Evolutionary conservation across 2,797 vertebrate genomes (phyloP), one percentile per base, ranked within the genome.

Genomic region (Dallia pectoralis): DNA sequence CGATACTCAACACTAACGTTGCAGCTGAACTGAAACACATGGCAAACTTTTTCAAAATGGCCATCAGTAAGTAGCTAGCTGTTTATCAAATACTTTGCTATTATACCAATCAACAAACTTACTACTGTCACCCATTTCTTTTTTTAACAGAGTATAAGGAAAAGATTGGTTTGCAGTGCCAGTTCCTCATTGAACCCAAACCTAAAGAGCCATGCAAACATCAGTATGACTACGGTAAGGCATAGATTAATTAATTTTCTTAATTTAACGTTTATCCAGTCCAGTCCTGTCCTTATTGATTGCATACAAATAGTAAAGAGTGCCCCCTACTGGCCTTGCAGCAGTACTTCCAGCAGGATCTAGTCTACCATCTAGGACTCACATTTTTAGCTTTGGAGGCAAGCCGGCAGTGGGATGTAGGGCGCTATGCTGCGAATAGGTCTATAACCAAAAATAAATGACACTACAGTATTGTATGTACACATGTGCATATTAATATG

Each of bases 151-250:
- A 87, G n/a, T 91, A 91, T 80, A 92, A 92, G 81, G 85, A 93
- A 72, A 89, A 91, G 81, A 90, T 91, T 29, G 92, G 89, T 12
- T 74, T 91, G 40, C 90, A 85, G 77, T 92, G 90, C 71, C 90
- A 91, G 85, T 91, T 92, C 68, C 90, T 92, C 0, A 91, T 93
- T 22, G 90, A 88, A 62, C 89, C 92, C 30, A 91, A 92, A 76
- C 88, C 91, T 0, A 91, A 92, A 75, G 90, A 92, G 77, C 91
- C 92, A 1, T 89, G 91, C 78, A 91, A 85, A 78, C 92, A 91
- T 78, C 91, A 91, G 82, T 93, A 92, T 66, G 90, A 91, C 72
- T 91, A 91, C 1, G 89, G 91, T 91, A 64, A 81, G 74, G 0
- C 61, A 8, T 44, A 9, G 7, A 44, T 44, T 3, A 8, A 44